Evolutionary conservation across 2,113 vertebrate genomes (phyloP), one percentile per base, ranked within the genome.

Genomic region (Sebastes fasciatus): DNA sequence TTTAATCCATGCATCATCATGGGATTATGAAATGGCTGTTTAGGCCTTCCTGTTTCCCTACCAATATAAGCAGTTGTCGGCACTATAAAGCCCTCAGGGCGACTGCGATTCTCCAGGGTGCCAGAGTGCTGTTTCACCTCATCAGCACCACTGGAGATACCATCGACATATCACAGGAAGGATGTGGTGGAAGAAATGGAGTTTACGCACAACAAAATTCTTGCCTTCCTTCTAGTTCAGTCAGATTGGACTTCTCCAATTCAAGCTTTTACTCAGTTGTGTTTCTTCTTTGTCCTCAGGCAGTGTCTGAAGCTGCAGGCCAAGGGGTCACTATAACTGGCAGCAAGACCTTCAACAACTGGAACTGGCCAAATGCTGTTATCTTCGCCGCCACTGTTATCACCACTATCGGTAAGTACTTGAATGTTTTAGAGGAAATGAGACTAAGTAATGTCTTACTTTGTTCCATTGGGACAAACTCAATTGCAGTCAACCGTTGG

Each of bases 301-400:
- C 95, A 9, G 97, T 99, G 9, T 99, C 98, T 54, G 94, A 97
- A 64, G 98, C 98, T 91, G 96, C 97, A 43, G 98, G 95, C 21
- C 97, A 99, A 88, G 98, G 98, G 0, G 96, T 99, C 92, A 98
- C 98, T 58, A 99, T 99, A 79, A 98, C 97, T 0, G 98, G 97
- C 76, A 97, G 96, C 78, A 97, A 96, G 85, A 97, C 97, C 42
- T 99, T 99, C 85, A 99, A 99, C 94, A 98, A 99, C 92, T 99
- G 98, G 98, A 99, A 99, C 84, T 99, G 98, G 98, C 97, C 98
- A 23, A 99, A 99, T 0, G 98, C 98, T 0, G 97, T 99, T 83
- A 99, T 99, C 87, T 99, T 99, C 84, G 98, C 98, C 46, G 98
- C 98, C 80, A 99, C 98, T 0, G 98, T 99, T 73, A 99, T 99